phyloP scores from a whole-genome alignment of 2,888 invertebrate species.

The Acrocera orbiculus region DNA sequence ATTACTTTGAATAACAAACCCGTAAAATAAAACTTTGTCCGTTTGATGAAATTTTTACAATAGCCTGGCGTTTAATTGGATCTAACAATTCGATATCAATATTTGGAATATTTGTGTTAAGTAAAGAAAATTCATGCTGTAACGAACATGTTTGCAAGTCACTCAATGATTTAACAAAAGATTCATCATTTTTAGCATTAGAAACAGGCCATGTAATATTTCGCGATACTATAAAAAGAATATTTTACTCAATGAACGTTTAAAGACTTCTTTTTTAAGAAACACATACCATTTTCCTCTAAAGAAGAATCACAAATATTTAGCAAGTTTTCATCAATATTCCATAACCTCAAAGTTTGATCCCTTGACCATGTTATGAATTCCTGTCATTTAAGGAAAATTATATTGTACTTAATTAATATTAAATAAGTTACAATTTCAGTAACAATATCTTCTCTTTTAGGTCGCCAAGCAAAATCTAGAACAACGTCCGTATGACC shows the following conservation, averaged over 20 bases:
- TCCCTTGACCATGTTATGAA: constrained; percentile 92
- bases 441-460: constrained; percentile 31
- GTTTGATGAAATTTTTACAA: constrained; percentile 26
- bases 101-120: constrained; percentile 58
- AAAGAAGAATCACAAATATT: constrained; percentile 49
- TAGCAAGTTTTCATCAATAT: constrained; percentile 67
- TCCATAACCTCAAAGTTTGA: constrained; percentile 80
- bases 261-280: too few species aligned
- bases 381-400: constrained; percentile 32
- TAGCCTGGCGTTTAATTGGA: constrained; percentile 35
- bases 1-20: constrained; percentile 13
- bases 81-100: constrained; percentile 40
- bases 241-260: too few species aligned
- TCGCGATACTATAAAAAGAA: too few species aligned
- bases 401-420: neutral
- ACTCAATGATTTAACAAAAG: constrained; percentile 5
- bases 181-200: constrained; percentile 3
- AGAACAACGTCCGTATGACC: constrained; percentile 88
- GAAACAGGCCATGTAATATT: too few species aligned
- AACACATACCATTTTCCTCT: too few species aligned
- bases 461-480: constrained; percentile 86
- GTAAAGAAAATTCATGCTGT: constrained; percentile 57
- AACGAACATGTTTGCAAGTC: constrained; percentile 31
- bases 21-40: constrained; percentile 36
- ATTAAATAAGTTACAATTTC: constrained; percentile 21